These are phyloP conservation scores for Bombus soroeensis DNA, from an alignment of 1,140 invertebrate genomes.

Conservation along the genomic window DNA sequence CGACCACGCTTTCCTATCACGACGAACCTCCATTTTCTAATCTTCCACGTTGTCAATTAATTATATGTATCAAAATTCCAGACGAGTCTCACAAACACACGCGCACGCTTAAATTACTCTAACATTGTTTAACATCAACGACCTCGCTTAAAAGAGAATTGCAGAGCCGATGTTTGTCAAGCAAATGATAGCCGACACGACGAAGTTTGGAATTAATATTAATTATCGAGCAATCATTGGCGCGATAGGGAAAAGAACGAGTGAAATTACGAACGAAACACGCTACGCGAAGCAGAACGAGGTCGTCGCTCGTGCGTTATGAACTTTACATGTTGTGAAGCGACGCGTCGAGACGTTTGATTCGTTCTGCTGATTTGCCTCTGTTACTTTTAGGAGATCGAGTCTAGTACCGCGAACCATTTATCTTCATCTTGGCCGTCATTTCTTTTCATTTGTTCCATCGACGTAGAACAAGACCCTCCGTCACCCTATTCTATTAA, in stretches of 20 bases:
- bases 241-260: not conserved
- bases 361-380: slow-evolving; percentile 48
- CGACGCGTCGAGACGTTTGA: slow-evolving; percentile 32
- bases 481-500: slow-evolving; percentile 61
- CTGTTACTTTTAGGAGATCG: slow-evolving; percentile 65
- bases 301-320: slow-evolving; percentile 38
- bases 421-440: slow-evolving; percentile 62
- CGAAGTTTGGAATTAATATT: slow-evolving; percentile 10
- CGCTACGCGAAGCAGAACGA: slow-evolving; percentile 13
- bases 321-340: slow-evolving; percentile 27
- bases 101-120: not conserved
- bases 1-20: not conserved
- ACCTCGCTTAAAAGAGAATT: not conserved
- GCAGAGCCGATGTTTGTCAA: not conserved
- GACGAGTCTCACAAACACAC: too few species aligned
- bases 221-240: not conserved
- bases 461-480: slow-evolving; percentile 54
- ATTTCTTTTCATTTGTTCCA: slow-evolving; percentile 67
- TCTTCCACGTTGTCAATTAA: not conserved
- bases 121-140: not conserved
- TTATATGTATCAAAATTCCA: not conserved
- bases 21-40: not conserved
- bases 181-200: not conserved
- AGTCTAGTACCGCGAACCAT: slow-evolving; percentile 57
- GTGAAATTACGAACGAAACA: not conserved